Evolutionary conservation across 2,888 invertebrate genomes (phyloP).

Genomic region (Subacronicta megacephala): DNA sequence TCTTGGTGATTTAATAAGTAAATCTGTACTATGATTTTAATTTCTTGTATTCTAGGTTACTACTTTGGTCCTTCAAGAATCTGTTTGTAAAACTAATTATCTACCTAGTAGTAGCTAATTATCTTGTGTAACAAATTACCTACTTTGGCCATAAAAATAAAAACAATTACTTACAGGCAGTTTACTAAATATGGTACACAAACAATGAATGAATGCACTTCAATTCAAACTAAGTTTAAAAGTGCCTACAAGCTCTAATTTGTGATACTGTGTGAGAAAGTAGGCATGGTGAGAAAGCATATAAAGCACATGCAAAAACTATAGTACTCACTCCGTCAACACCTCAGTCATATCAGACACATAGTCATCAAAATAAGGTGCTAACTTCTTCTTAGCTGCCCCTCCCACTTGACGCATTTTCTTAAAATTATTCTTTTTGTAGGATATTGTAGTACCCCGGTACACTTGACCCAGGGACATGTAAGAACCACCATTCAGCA

Average conservation of each 20-base stretch:
- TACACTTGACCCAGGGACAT: slow-evolving; percentile 91
- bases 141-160: neutral
- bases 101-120: neutral
- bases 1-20: slow-evolving; percentile 13
- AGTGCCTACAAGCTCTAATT: neutral
- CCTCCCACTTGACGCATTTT: slow-evolving; percentile 89
- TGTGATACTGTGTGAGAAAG: neutral
- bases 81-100: neutral
- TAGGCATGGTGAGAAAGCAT: neutral
- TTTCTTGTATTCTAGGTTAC: neutral
- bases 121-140: neutral
- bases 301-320: slow-evolving; percentile 40
- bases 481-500: slow-evolving; percentile 90
- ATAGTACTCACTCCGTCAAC: slow-evolving; percentile 65
- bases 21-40: slow-evolving; percentile 5
- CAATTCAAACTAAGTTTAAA: slow-evolving; percentile 2
- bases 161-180: neutral
- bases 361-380: slow-evolving; percentile 61
- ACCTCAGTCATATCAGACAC: slow-evolving; percentile 54
- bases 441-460: slow-evolving; percentile 90
- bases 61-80: neutral
- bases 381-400: slow-evolving; percentile 73
- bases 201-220: neutral
- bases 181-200: neutral
- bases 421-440: slow-evolving; percentile 88